Conservation (phyloP, 2,888 invertebrate genomes). For the Hybos culiciformis region DNA sequence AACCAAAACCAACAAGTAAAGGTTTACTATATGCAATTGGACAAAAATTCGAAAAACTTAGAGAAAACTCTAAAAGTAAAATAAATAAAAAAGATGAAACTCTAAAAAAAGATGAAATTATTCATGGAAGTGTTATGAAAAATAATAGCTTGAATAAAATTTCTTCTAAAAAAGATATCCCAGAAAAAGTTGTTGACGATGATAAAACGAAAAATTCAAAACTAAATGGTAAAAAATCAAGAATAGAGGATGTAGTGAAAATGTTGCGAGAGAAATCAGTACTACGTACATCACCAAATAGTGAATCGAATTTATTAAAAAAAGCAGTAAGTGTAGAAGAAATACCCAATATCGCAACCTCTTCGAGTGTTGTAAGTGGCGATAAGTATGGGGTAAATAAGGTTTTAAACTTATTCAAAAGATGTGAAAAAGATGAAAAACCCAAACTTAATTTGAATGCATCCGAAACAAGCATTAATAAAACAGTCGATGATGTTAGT, state of each 20-base stretch:
- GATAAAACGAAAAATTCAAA: too few relatives aligned
- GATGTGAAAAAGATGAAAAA: slow-evolving; percentile 47
- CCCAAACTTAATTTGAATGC: slow-evolving; percentile 30
- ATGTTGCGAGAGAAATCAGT: slow-evolving; percentile 51
- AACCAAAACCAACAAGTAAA: slow-evolving; percentile 43
- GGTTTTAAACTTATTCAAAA: slow-evolving; percentile 64
- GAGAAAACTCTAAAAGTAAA: slow-evolving; percentile 26
- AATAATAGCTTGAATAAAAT: too few relatives aligned
- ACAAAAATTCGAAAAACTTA: slow-evolving; percentile 59
- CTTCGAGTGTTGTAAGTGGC: too few relatives aligned
- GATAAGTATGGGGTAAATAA: slow-evolving; percentile 57
- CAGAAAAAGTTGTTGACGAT: too few relatives aligned
- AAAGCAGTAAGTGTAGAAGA: slow-evolving; percentile 60
- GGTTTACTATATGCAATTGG: slow-evolving; percentile 61
- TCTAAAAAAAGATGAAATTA: slow-evolving; percentile 7
- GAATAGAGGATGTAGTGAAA: too few relatives aligned
- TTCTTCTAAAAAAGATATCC: too few relatives aligned
- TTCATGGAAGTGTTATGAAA: slow-evolving; percentile 10
- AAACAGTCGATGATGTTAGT: too few relatives aligned
- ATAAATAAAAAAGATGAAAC: background rate
- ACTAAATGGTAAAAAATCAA: too few relatives aligned
- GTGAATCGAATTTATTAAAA: slow-evolving; percentile 54
- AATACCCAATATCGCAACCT: slow-evolving; percentile 42
- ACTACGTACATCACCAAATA: slow-evolving; percentile 41
- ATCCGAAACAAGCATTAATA: too few relatives aligned